Base-by-base conservation (phyloP, 2,888 invertebrate species). In the Odontocolon sp. region DNA sequence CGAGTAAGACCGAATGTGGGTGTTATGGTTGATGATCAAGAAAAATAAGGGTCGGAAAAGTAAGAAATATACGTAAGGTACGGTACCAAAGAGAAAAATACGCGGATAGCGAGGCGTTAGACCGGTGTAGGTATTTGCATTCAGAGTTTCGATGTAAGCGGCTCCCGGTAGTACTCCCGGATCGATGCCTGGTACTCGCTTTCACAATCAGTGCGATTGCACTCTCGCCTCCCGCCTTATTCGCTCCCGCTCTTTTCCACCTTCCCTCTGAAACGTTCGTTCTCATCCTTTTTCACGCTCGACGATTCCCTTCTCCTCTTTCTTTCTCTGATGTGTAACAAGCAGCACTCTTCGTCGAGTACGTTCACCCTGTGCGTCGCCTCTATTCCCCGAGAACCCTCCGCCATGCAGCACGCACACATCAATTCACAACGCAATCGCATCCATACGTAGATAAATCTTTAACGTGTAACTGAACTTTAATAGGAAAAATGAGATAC, bases 321-420 rank as follows among this genome's bases (percentile, higher is more conserved):
- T 23, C 61, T 33, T 45, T 18, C 40, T 11, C 40, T 16, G 38
- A 40, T 8, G 11, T 23, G 14, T 40, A 8, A 38, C 3, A 31
- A 61, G 45, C 45, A 33, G 28, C 61, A 45, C 61, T 42, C 61
- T 45, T 61, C 45, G 21, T 33, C 31, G 33, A 61, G 61, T 61
- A 9, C 61, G 42, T 61, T 61, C 42, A 61, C 61, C 61, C 61
- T 11, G 9, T 16, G 45, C 18, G 45, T 45, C 18, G 18, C 45
- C 38, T 21, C 18, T 23, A 42, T 28, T 33, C 21, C n/a, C 45
- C 16, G 26, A 28, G 45, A 21, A 31, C 45, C 14, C 47, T 3
- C n/a, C n/a, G 16, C 16, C 21, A 21, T 23, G 23, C 11, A 57
- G 50, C 23, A 23, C 26, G 9, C 40, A 33, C 64, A 28, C 28